These are phyloP conservation scores for Trilocha varians DNA, from an alignment of 2,888 invertebrate genomes.

Conservation along the genomic window DNA sequence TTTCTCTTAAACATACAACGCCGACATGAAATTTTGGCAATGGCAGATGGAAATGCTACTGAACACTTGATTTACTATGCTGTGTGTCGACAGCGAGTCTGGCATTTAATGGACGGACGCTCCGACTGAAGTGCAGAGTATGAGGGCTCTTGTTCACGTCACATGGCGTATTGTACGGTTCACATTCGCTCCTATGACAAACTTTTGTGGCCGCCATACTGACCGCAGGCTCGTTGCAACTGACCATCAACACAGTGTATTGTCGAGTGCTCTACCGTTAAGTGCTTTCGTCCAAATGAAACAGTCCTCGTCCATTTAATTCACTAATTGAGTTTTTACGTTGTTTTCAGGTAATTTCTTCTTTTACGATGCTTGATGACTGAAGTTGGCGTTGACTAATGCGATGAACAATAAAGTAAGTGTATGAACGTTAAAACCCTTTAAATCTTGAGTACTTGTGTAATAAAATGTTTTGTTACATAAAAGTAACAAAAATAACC, in stretches of 20 bases:
- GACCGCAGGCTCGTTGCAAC: not conserved
- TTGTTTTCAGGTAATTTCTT: conserved; percentile 4
- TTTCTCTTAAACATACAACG: too few species aligned
- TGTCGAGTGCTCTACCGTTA: conserved; percentile 12
- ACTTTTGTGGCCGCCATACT: conserved; percentile 9
- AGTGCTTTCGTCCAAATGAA: conserved; percentile 3
- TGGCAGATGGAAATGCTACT: not conserved
- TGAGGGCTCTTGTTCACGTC: not conserved
- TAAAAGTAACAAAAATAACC: not conserved
- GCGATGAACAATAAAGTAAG: not conserved
- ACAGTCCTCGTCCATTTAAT: not conserved
- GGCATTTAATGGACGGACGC: not conserved
- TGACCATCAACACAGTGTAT: not conserved
- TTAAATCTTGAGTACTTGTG: not conserved
- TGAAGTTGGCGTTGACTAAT: not conserved
- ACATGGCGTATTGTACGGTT: not conserved
- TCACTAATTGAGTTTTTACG: conserved; percentile 2
- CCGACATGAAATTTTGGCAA: not conserved
- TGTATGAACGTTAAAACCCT: not conserved
- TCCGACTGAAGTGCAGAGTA: not conserved
- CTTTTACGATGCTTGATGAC: not conserved
- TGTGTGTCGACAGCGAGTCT: not conserved
- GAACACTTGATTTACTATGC: not conserved
- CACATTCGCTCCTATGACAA: conserved; percentile 12
- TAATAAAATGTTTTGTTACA: not conserved